These are phyloP conservation scores for Hephaestus fuliginosus DNA, from an alignment of 2,797 vertebrate species.

Conservation along the genomic window DNA sequence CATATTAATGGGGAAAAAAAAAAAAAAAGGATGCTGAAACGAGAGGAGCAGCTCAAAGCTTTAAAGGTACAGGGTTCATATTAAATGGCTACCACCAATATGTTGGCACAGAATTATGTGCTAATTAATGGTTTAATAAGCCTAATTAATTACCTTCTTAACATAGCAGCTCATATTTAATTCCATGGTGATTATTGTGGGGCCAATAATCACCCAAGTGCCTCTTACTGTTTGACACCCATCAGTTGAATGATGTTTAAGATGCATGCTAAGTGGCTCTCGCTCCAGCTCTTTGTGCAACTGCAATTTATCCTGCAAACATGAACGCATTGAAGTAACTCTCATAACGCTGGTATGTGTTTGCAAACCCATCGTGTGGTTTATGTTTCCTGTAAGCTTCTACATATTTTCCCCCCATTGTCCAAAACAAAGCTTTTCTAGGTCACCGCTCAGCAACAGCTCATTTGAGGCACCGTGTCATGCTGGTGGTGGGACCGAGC, in stretches of 20 bases:
- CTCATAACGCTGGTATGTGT: background rate
- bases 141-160: constrained; percentile 66
- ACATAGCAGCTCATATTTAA: constrained; percentile 49
- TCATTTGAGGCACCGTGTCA: constrained; percentile 33
- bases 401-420: constrained; percentile 18
- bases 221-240: constrained; percentile 38
- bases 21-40: constrained; percentile 16
- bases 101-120: constrained; percentile 31
- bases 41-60: constrained; percentile 26
- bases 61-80: constrained; percentile 4
- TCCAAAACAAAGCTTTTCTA: constrained; percentile 29
- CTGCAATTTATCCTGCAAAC: constrained; percentile 56
- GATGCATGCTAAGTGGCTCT: constrained; percentile 55
- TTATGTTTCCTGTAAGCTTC: constrained; percentile 4
- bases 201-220: constrained; percentile 48
- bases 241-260: constrained; percentile 49
- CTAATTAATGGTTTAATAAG: constrained; percentile 53
- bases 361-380: background rate
- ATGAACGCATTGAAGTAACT: constrained; percentile 18
- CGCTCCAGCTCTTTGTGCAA: constrained; percentile 51
- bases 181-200: constrained; percentile 46
- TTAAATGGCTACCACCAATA: constrained; percentile 36
- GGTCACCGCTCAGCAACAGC: constrained; percentile 26
- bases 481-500: constrained; percentile 4
- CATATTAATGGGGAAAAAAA: constrained; percentile 54